These are phyloP conservation scores for Clarias fuscus DNA, from an alignment of 2,797 vertebrate genomes.

Conservation along the genomic window DNA sequence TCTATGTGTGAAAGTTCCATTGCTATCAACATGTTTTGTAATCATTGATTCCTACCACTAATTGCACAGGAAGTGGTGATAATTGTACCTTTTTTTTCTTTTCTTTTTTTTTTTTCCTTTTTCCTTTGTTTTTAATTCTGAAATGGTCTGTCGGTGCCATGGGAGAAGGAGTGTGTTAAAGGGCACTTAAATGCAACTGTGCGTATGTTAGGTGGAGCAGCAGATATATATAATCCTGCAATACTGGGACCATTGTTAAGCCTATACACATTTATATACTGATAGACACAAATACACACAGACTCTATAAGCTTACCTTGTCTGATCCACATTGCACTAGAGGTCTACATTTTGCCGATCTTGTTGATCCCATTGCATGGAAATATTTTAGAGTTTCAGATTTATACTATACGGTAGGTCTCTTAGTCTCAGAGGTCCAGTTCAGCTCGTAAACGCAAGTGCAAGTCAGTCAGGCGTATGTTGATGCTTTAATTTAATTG, in stretches of 20 bases:
- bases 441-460: slow-evolving; percentile 18
- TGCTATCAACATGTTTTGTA: slow-evolving; percentile 50
- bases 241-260: slow-evolving; percentile 60
- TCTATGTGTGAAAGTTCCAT: slow-evolving; percentile 43
- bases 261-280: background rate
- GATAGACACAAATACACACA: slow-evolving; percentile 24
- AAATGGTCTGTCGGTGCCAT: slow-evolving; percentile 44
- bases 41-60: slow-evolving; percentile 59
- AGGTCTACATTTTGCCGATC: slow-evolving; percentile 24
- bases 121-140: slow-evolving; percentile 17
- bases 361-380: slow-evolving; percentile 19
- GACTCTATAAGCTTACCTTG: slow-evolving; percentile 35
- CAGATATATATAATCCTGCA: slow-evolving; percentile 53
- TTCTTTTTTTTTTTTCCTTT: slow-evolving; percentile 19
- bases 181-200: slow-evolving; percentile 56
- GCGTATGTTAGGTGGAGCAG: slow-evolving; percentile 55
- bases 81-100: slow-evolving; percentile 33
- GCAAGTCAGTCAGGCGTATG: background rate
- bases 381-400: slow-evolving; percentile 26
- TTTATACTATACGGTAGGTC: background rate
- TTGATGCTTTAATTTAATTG: slow-evolving; percentile 26
- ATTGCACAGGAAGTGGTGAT: slow-evolving; percentile 53
- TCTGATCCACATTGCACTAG: slow-evolving; percentile 40
- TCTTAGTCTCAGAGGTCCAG: slow-evolving; percentile 14
- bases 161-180: slow-evolving; percentile 41